phyloP scores from a whole-genome alignment of 2,797 vertebrate genomes.

The Gymnothorax reevesii region DNA sequence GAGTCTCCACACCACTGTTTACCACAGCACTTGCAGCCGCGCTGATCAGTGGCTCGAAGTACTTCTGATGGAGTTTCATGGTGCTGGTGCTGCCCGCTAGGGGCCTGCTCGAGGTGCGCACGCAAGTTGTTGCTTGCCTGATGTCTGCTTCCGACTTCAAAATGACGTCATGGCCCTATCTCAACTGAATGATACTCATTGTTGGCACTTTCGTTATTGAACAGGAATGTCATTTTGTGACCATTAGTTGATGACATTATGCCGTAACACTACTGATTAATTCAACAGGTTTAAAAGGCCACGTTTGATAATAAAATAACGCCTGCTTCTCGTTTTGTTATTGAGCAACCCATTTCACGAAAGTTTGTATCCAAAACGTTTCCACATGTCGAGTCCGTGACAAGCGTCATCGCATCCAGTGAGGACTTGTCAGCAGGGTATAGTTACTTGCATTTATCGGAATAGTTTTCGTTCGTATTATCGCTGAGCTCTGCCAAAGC shows the following conservation, averaged over 20 bases:
- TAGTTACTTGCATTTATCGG: neutral
- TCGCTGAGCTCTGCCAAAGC: neutral
- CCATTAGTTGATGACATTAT: neutral
- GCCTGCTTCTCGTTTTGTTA: neutral
- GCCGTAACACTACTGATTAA: neutral
- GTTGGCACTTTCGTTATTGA: neutral
- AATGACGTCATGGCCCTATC: neutral
- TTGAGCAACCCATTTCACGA: neutral
- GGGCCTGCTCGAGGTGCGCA: too few relatives aligned
- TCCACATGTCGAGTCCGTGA: neutral
- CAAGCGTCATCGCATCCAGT: neutral
- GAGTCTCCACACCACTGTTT: too few relatives aligned
- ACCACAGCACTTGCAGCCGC: too few relatives aligned
- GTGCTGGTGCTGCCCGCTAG: too few relatives aligned
- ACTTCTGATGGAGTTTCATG: too few relatives aligned
- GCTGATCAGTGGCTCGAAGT: too few relatives aligned
- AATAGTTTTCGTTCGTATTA: neutral
- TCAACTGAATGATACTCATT: neutral
- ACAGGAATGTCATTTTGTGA: neutral
- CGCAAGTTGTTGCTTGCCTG: neutral
- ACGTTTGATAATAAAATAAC: neutral
- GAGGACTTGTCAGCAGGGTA: neutral
- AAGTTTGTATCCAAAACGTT: slow-evolving; percentile 1
- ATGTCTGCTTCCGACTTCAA: neutral
- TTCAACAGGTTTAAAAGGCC: neutral